Evolutionary conservation across 2,113 vertebrate species (phyloP), one percentile per base, ranked within the genome.

Genomic region (Zosterops pallidus): DNA sequence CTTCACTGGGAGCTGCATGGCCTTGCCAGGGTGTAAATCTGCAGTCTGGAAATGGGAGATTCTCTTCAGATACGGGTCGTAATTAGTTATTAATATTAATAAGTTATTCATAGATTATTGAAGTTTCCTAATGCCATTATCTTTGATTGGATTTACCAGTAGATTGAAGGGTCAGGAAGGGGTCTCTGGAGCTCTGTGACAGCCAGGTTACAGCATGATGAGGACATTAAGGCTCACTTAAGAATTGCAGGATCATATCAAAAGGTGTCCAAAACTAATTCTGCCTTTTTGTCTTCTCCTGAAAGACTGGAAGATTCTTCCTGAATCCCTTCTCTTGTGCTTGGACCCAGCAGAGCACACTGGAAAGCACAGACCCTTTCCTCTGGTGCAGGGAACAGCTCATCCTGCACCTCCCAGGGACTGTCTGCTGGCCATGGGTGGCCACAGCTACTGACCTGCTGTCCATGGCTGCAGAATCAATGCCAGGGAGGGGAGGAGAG

Each of bases 311-410:
- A 39, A 39, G 12, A 39, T 39, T 39, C 20, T 79, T 71, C 49
- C 62, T 24, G 28, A 80, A 49, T 49, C n/a, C 26, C 5, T 72
- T 80, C 33, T 24, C 25, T 80, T 5, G 1, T 37, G 37, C 68
- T 63, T 29, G 53, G 37, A 37, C 9, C 8, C 28, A 0, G 2
- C 60, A 67, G 65, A 71, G 62, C n/a, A 12, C 12, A 1, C 0
- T 26, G 16, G 25, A 46, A 77, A 89, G 56, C 31, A 22, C 4
- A 18, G 9, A 17, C 56, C 29, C 37, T 44, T 44, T 33, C 26
- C 56, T 68, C 8, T n/a, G 57, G 53, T 44, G 83, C 42, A 35
- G 68, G 47, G 33, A 3, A 10, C 50, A 41, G 14, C n/a, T 76
- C 41, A 21, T 57, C 57, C 75, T 90, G 44, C 42, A 4, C 13